Base-by-base conservation (phyloP, 2,888 invertebrate species). In the Diaphora mendica region DNA sequence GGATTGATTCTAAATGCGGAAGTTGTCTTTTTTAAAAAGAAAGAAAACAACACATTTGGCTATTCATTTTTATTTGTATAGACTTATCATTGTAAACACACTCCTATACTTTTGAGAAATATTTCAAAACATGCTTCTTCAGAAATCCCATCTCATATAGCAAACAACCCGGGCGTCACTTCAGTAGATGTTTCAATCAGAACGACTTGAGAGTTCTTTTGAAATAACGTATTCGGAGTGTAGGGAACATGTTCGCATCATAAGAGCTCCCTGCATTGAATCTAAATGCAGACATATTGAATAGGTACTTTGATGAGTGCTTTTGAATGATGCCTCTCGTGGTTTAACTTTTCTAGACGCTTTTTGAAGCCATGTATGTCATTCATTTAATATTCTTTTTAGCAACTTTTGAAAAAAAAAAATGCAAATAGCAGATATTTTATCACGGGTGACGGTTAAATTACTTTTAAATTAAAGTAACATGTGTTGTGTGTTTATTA, bases 301-400 rank as follows among this genome's bases (percentile, higher is more conserved):
- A 82, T 74, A n/a, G n/a, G n/a, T n/a, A 80, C 72, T 68, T 68
- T 68, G 64, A 73, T 64, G 39, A 68, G 80, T 85, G 75, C 62
- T 77, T 77, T 75, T 74, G 35, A 74, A 79, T 73, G 80, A 70
- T 39, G 68, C 20, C 64, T 75, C 26, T 68, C 73, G 74, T 15
- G 65, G 67, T 64, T 51, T 74, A 66, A 65, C 68, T 74, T 79
- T 33, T 51, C n/a, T 79, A 51, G 55, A 39, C n/a, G 62, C 30
- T n/a, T 71, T 23, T 2, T 1, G 35, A 3, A 39, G 71, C 23
- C 8, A 30, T 42, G 17, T 73, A 9, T 26, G 11, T 11, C 23
- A 13, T 66, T 55, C 59, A 62, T 73, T 70, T 67, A 26, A 51
- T 62, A 39, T 70, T 76, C 74, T 48, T 15, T 26, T 66, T 66